Evolutionary conservation across 2,888 invertebrate genomes (phyloP), one percentile per base, ranked within the genome.

Genomic region (Ametastegia equiseti): DNA sequence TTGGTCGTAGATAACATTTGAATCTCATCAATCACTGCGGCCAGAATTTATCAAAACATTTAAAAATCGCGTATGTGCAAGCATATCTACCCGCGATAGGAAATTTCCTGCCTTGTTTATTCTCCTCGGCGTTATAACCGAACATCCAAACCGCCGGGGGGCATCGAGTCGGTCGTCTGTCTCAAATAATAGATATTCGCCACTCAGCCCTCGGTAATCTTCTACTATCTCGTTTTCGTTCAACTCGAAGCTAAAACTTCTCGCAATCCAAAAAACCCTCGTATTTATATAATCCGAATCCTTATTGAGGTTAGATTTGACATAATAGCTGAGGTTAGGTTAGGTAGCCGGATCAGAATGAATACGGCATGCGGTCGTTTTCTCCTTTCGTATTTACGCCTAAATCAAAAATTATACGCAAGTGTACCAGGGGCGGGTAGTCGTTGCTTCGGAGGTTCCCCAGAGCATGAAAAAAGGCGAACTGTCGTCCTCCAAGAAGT

Each of bases 401-500:
- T 80, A 3, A 80, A 80, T 57, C 80, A 80, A 57, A 80, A 57
- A 73, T 57, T 80, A 13, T 80, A 80, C 23, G 50, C 75, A 45
- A 75, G 54, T 36, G 54, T 75, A 45, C 75, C 75, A 3, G 67
- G 36, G n/a, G 75, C 50, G 33, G 54, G 75, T 11, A 33, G 75
- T 9, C 36, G 75, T 3, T 75, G 50, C 23, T 50, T 50, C 13
- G 75, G 75, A 3, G 50, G 50, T 75, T 33, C 50, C 11, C 36
- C 75, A 9, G 54, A 75, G 33, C 50, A 75, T 11, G 50, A 75
- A n/a, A 75, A 75, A 36, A 1, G 50, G 11, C 75, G 75, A 19
- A 36, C 84, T 54, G 27, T 63, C 36, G 75, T 80, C 42, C 65
- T 80, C 0, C 81, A 83, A 39, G 79, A 82, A 50, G 82, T 84